Percentiles rank a stretch among this genome's conserved stretches.
These are phyloP conservation scores for Brachypteracias leptosomus DNA, from an alignment of 2,113 vertebrate species.

Conservation along the genomic window DNA sequence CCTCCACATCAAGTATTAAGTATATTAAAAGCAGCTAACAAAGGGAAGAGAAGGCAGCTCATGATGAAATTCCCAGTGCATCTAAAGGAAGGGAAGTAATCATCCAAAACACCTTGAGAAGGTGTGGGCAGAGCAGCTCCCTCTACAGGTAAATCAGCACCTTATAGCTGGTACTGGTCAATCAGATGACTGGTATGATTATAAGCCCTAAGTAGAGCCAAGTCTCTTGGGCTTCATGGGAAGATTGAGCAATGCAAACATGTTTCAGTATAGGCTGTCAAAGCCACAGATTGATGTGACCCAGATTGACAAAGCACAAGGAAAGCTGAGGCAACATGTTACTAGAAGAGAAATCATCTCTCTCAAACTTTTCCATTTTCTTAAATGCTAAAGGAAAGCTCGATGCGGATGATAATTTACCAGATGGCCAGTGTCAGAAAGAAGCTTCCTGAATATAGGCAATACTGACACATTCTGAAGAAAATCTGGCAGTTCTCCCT, in stretches of 20 bases:
- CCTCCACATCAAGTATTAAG: background rate
- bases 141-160: background rate
- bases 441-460: constrained; percentile 42
- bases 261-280: background rate
- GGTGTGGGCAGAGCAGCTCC: background rate
- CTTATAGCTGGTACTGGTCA: background rate
- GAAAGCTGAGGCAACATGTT: constrained; percentile 3
- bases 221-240: background rate
- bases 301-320: background rate
- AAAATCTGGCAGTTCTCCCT: constrained; percentile 42
- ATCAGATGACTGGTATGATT: background rate
- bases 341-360: background rate
- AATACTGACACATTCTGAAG: constrained; percentile 35
- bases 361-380: background rate
- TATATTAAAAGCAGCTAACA: background rate
- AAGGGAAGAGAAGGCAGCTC: background rate
- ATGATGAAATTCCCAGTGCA: background rate
- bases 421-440: constrained; percentile 64
- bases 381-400: background rate
- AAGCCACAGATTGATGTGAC: background rate
- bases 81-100: background rate
- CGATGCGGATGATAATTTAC: background rate
- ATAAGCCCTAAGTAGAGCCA: background rate
- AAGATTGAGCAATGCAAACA: background rate
- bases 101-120: background rate